Conservation (phyloP, 2,113 vertebrate genomes). For the Anser cygnoides region DNA sequence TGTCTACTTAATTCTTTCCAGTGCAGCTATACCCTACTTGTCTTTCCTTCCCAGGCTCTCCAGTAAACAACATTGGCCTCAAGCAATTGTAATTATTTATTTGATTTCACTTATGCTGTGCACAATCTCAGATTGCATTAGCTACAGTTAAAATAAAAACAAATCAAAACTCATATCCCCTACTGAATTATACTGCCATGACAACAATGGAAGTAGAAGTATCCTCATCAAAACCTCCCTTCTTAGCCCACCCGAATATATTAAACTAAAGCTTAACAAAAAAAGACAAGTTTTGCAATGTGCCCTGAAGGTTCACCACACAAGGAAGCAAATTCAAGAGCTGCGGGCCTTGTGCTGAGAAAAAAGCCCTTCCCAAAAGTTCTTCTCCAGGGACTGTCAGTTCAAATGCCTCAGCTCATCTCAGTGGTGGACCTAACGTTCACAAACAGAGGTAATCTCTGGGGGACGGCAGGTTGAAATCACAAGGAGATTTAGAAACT, state of each 20-base stretch:
- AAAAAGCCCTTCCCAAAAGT: neutral
- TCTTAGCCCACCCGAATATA: neutral
- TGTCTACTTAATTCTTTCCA: slow-evolving; percentile 35
- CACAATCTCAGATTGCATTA: slow-evolving; percentile 14
- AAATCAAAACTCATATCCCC: slow-evolving; percentile 19
- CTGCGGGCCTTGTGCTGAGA: neutral
- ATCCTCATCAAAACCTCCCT: neutral
- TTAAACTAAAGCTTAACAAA: slow-evolving; percentile 28
- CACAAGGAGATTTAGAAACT: slow-evolving; percentile 55
- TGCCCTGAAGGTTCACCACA: slow-evolving; percentile 19
- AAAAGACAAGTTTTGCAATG: neutral
- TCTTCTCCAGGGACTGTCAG: neutral
- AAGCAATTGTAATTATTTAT: slow-evolving; percentile 49
- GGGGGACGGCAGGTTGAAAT: slow-evolving; percentile 32
- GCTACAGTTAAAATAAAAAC: slow-evolving; percentile 41
- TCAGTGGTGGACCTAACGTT: neutral
- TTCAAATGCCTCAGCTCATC: slow-evolving; percentile 2
- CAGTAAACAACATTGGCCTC: slow-evolving; percentile 47
- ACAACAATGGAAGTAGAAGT: slow-evolving; percentile 60
- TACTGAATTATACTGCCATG: slow-evolving; percentile 15
- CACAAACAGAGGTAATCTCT: neutral
- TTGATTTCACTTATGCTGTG: slow-evolving; percentile 32
- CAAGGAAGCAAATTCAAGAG: slow-evolving; percentile 28
- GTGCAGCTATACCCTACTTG: slow-evolving; percentile 16
- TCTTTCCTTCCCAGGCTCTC: neutral